Conservation (phyloP, 2,113 vertebrate species). For the Cavia aperea region DNA sequence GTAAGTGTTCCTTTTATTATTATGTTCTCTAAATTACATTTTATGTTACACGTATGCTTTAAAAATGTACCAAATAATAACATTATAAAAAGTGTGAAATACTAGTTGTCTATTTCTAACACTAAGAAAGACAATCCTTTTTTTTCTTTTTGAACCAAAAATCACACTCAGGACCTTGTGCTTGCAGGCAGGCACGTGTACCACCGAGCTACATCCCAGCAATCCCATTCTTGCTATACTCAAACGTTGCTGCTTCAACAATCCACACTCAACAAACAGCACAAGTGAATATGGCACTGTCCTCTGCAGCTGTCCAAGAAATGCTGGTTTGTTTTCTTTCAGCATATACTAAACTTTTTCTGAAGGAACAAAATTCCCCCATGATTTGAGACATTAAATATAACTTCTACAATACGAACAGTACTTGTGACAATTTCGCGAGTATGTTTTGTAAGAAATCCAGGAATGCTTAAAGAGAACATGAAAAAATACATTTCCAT, state of each 20-base stretch:
- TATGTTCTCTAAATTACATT: conserved; percentile 16
- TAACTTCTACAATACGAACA: conserved; percentile 33
- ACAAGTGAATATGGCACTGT: background rate
- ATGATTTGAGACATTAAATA: conserved; percentile 26
- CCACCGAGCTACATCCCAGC: too few species aligned
- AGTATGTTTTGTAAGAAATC: background rate
- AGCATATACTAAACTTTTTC: conserved; percentile 21
- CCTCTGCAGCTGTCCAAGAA: conserved; percentile 36
- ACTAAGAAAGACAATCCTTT: background rate
- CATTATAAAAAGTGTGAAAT: conserved; percentile 23
- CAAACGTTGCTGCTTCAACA: background rate
- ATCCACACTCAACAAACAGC: background rate
- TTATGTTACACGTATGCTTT: conserved; percentile 23
- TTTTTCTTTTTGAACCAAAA: too few species aligned
- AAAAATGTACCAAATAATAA: conserved; percentile 8
- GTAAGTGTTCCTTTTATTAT: conserved; percentile 21
- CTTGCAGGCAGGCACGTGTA: too few species aligned
- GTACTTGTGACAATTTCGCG: background rate
- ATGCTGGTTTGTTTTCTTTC: background rate
- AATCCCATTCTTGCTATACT: background rate
- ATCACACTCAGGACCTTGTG: too few species aligned
- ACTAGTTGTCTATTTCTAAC: conserved; percentile 6
- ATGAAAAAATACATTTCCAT: conserved; percentile 36
- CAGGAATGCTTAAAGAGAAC: conserved; percentile 18
- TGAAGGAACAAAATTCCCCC: conserved; percentile 24